Evolutionary conservation across 2,113 vertebrate species (phyloP).

Genomic region (Micronisus gabar): DNA sequence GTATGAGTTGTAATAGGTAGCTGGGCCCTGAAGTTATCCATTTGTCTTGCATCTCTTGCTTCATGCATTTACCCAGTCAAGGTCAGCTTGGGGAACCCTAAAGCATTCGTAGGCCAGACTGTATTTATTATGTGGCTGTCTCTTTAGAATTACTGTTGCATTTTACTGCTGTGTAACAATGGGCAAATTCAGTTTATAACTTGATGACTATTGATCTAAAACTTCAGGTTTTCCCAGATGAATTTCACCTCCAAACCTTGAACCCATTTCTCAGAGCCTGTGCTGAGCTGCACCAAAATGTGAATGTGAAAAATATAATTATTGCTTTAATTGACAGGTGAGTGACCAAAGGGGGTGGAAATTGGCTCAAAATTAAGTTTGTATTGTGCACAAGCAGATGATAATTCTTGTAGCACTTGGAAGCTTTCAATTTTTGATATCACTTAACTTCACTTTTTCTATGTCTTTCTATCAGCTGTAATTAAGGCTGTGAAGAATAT

Average conservation of each 20-base stretch:
- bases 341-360: conserved; percentile 41
- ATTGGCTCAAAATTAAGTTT: not conserved
- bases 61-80: not conserved
- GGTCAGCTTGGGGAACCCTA: not conserved
- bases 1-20: not conserved
- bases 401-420: not conserved
- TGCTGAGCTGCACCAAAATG: conserved; percentile 96
- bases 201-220: conserved; percentile 35
- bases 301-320: conserved; percentile 99
- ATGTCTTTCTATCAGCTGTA: not conserved
- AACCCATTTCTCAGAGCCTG: conserved; percentile 96
- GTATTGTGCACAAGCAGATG: not conserved
- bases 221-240: conserved; percentile 94
- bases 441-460: not conserved
- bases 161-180: conserved; percentile 15
- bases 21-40: not conserved
- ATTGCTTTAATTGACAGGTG: conserved; percentile 99
- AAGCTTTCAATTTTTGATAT: not conserved
- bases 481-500: not conserved
- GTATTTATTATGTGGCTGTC: not conserved
- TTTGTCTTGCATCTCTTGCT: not conserved
- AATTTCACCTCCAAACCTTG: conserved; percentile 98
- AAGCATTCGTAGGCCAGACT: not conserved
- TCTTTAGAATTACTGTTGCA: not conserved
- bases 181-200: not conserved